A percentile compares a stretch with the other conserved stretches of the same genome.
These are phyloP conservation scores for Hypomecis atomaria DNA, from an alignment of 2,888 invertebrate genomes.

Conservation along the genomic window DNA sequence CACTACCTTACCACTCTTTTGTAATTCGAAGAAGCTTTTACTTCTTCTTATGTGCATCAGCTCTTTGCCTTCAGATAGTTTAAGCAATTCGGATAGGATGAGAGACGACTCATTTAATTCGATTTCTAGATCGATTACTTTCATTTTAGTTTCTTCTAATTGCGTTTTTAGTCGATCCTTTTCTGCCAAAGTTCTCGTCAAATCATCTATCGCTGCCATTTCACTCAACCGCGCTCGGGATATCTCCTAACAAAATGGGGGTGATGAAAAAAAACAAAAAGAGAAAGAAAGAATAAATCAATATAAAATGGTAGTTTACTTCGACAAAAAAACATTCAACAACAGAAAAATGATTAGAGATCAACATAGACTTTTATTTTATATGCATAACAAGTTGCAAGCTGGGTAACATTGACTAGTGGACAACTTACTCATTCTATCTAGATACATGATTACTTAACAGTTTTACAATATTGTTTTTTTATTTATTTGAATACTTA, in stretches of 20 bases:
- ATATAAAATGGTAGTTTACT: slow-evolving; percentile 65
- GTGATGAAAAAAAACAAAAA: slow-evolving; percentile 67
- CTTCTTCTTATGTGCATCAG: slow-evolving; percentile 70
- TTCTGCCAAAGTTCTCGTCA: slow-evolving; percentile 65
- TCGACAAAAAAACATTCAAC: slow-evolving; percentile 72
- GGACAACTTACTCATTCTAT: slow-evolving; percentile 80
- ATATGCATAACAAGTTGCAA: slow-evolving; percentile 76
- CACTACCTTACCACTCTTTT: slow-evolving; percentile 85
- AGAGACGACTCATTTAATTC: slow-evolving; percentile 82
- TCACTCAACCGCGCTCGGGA: slow-evolving; percentile 72
- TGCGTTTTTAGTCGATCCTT: slow-evolving; percentile 68
- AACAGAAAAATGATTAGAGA: slow-evolving; percentile 65
- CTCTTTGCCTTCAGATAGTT: slow-evolving; percentile 74
- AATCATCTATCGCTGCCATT: slow-evolving; percentile 69
- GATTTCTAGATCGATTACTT: slow-evolving; percentile 80
- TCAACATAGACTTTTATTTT: slow-evolving; percentile 67
- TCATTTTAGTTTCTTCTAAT: slow-evolving; percentile 75
- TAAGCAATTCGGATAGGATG: slow-evolving; percentile 77
- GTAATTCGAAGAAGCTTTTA: slow-evolving; percentile 78
- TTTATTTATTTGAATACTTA: slow-evolving; percentile 68
- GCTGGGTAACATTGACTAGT: slow-evolving; percentile 80
- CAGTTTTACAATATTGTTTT: slow-evolving; percentile 78
- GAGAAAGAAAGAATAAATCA: slow-evolving; percentile 55
- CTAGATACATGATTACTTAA: slow-evolving; percentile 81
- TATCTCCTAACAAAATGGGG: slow-evolving; percentile 71